These are phyloP conservation scores for Casuarius casuarius DNA, from an alignment of 2,113 vertebrate genomes.

Conservation along the genomic window DNA sequence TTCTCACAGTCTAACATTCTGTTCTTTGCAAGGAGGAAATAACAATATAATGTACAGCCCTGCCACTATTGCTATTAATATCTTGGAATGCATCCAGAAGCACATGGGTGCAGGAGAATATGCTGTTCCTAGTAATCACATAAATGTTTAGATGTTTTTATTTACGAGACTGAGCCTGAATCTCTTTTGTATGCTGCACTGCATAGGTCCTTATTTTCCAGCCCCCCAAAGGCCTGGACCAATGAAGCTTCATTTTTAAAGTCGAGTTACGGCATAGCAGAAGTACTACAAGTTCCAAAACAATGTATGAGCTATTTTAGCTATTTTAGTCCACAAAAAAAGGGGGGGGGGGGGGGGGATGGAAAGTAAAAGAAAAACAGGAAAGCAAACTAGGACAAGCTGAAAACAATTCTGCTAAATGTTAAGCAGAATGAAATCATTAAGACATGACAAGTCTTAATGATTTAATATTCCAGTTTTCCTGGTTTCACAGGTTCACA, in stretches of 20 bases:
- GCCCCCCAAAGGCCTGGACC: background rate
- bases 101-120: slow-evolving; percentile 62
- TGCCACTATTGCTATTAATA: slow-evolving; percentile 78
- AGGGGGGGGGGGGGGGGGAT: accelerated
- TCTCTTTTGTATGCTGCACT: slow-evolving; percentile 12
- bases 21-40: slow-evolving; percentile 74
- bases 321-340: background rate
- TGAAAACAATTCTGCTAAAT: background rate
- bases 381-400: background rate
- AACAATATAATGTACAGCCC: slow-evolving; percentile 71
- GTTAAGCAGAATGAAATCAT: background rate
- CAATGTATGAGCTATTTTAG: slow-evolving; percentile 54
- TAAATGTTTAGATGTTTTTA: slow-evolving; percentile 57
- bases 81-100: slow-evolving; percentile 67
- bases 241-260: slow-evolving; percentile 25
- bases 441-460: background rate
- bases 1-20: slow-evolving; percentile 75
- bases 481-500: background rate
- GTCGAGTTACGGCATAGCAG: slow-evolving; percentile 2
- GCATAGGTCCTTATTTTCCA: slow-evolving; percentile 61
- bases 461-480: background rate
- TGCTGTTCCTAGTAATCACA: slow-evolving; percentile 56
- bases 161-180: background rate
- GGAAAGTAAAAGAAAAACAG: slow-evolving; percentile 12
- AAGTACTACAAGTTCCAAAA: slow-evolving; percentile 67